Conservation (phyloP, 1,140 invertebrate species). For the Lethrus apterus region DNA sequence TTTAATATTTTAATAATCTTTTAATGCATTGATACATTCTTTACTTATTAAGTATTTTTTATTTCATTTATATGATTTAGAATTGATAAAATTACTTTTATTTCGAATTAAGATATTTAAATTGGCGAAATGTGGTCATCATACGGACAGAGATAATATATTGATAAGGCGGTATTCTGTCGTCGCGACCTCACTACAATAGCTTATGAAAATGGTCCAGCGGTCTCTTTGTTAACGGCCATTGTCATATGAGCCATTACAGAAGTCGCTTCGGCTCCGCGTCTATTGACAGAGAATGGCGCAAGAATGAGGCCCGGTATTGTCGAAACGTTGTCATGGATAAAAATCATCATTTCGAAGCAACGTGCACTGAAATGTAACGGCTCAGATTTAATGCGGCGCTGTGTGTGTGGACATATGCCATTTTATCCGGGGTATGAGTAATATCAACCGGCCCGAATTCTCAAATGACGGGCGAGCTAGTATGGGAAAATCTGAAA, state of each 20-base stretch:
- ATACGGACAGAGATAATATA: constrained; percentile 15
- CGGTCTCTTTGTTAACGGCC: constrained; percentile 35
- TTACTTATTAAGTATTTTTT: no score
- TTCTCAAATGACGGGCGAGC: background rate
- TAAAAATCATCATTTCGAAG: constrained; percentile 35
- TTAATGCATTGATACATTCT: no score
- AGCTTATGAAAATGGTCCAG: constrained; percentile 38
- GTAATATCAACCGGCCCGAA: no score
- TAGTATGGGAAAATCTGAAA: no score
- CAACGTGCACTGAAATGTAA: constrained; percentile 35
- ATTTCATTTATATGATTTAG: no score
- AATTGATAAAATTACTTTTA: no score
- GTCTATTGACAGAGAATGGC: constrained; percentile 30
- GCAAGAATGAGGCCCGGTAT: constrained; percentile 32
- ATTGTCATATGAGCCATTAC: constrained; percentile 37
- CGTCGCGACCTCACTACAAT: constrained; percentile 32
- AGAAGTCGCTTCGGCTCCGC: constrained; percentile 29
- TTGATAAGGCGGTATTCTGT: constrained; percentile 19
- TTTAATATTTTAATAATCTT: no score
- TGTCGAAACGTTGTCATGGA: constrained; percentile 37
- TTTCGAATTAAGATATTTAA: constrained; percentile 1
- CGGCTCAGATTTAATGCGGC: constrained; percentile 11
- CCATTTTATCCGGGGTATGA: no score
- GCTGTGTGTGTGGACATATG: background rate
- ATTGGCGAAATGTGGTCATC: background rate